Base-by-base conservation (phyloP, 2,888 invertebrate genomes). In the Argyra leucocephala region DNA sequence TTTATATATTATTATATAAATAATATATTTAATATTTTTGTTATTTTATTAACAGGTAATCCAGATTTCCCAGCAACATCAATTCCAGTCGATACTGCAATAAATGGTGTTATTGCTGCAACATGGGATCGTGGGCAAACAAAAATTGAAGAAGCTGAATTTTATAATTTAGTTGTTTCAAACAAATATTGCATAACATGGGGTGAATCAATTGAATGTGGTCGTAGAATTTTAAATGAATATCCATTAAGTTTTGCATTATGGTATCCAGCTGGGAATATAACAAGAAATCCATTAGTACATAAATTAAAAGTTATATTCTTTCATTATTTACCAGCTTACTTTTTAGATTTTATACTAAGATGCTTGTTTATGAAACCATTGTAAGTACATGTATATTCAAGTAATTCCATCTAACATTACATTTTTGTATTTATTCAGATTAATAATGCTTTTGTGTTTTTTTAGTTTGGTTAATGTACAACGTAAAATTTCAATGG, bases 131-230 rank as follows among this genome's bases (percentile, higher is more conserved):
- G 83, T 6, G 85, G 82, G 7, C 70, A 71, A 22, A 71, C 68
- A 48, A 70, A 72, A 48, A 64, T 67, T 2, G 70, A 71, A 74
- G 76, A 77, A 67, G 71, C 76, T 1, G 74, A 78, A 37, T 79
- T 75, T 64, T 76, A 74, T 78, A 94, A 96, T 76, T 82, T 91
- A 66, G 90, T 91, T 7, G 85, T 88, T 22, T 89, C 92, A 0
- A 84, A 83, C 9, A 83, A 89, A 60, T 90, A 93, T 70, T 87
- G 91, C 0, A 78, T 95, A 61, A 88, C 88, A 0, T 98, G 97
- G 97, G 90, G 89, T 1, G 84, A 88, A 65, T 87, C 92, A 59
- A 82, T 95, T 67, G 86, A 88, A 65, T 82, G 85, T 66, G 88
- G 89, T 73, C 82, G 81, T 69, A 80, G 81, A 57, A 78, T 77